These are phyloP conservation scores for Andrena flavipes DNA, from an alignment of 2,888 invertebrate species.

Conservation along the genomic window DNA sequence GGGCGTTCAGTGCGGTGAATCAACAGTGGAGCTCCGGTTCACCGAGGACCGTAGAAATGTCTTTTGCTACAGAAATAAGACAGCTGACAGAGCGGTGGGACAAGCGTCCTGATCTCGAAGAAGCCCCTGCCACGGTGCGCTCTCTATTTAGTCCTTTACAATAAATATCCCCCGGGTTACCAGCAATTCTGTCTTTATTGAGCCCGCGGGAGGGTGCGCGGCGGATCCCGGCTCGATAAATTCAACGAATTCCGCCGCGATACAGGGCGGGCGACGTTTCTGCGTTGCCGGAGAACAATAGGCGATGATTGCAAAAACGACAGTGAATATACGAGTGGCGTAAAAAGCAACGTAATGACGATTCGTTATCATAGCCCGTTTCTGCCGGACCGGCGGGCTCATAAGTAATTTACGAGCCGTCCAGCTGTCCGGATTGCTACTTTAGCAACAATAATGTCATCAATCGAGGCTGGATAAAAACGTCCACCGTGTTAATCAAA, in stretches of 20 bases:
- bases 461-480: constrained; percentile 30
- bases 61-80: neutral
- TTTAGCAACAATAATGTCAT: constrained; percentile 39
- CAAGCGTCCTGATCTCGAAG: neutral
- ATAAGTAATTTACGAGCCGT: constrained; percentile 40
- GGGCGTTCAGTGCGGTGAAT: neutral
- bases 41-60: neutral
- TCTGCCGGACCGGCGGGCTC: neutral
- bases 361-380: constrained; percentile 40
- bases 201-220: constrained; percentile 22
- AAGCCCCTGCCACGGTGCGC: neutral
- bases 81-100: neutral
- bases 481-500: constrained; percentile 34
- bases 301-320: constrained; percentile 56
- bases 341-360: constrained; percentile 50
- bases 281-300: constrained; percentile 38
- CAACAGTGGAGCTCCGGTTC: neutral
- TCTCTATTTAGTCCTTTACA: neutral
- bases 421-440: constrained; percentile 31
- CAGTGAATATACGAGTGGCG: constrained; percentile 14
- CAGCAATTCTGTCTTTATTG: constrained; percentile 7
- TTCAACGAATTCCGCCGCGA: constrained; percentile 36
- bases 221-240: constrained; percentile 26
- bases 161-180: neutral
- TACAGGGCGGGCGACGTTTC: constrained; percentile 2